Evolutionary conservation across 1,140 invertebrate genomes (phyloP).

Genomic region (Himalopsyche phryganea): DNA sequence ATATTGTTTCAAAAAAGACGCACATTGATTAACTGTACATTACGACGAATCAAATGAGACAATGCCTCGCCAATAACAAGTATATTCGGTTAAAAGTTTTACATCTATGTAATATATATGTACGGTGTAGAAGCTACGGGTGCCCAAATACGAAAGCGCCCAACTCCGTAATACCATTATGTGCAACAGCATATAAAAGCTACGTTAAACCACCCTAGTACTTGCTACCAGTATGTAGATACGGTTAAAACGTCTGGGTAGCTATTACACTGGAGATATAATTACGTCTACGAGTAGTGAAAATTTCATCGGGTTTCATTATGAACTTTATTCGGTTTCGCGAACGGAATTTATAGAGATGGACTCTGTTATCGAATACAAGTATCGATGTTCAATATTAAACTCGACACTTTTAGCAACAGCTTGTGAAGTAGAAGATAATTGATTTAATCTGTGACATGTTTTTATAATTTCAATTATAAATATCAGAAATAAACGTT

Average conservation of each 20-base stretch:
- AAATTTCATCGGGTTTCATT: conserved; percentile 30
- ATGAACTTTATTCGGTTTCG: conserved; percentile 22
- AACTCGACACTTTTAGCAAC: too few relatives aligned
- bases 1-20: too few relatives aligned
- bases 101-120: neutral
- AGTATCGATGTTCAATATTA: too few relatives aligned
- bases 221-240: neutral
- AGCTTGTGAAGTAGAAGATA: too few relatives aligned
- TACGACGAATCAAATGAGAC: too few relatives aligned
- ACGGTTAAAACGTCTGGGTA: neutral
- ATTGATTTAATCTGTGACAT: too few relatives aligned
- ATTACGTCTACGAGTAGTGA: conserved; percentile 19
- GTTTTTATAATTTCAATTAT: too few relatives aligned
- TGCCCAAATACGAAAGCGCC: neutral
- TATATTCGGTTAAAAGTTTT: neutral
- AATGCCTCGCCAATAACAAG: too few relatives aligned
- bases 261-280: conserved; percentile 16
- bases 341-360: conserved; percentile 1
- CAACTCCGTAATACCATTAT: conserved; percentile 10
- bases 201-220: conserved; percentile 10
- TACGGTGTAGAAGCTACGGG: neutral
- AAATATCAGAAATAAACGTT: too few relatives aligned
- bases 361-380: neutral
- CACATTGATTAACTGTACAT: too few relatives aligned
- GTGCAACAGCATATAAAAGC: conserved; percentile 21